A percentile compares a stretch with the other conserved stretches of the same genome.
Evolutionary conservation across 2,113 vertebrate species (phyloP).

Genomic region (Tetraodon nigroviridis): DNA sequence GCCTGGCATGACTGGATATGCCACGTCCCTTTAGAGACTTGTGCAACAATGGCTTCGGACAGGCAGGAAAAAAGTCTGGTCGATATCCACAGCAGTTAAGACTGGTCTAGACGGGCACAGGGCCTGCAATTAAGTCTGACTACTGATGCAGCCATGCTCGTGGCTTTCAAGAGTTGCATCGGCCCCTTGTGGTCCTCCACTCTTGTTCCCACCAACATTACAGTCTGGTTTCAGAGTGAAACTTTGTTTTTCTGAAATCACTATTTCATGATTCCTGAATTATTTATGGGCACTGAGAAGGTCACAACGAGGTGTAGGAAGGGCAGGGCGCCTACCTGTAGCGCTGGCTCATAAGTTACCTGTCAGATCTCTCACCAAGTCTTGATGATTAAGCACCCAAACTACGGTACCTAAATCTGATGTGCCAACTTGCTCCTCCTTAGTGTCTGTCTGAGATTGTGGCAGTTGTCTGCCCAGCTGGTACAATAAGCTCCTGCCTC

Average conservation of each 20-base stretch:
- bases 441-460: conserved; percentile 53
- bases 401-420: conserved; percentile 51
- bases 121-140: neutral
- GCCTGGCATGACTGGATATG: conserved; percentile 9
- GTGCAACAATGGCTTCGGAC: conserved; percentile 10
- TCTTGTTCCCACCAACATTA: neutral
- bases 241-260: conserved; percentile 59
- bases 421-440: conserved; percentile 62
- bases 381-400: conserved; percentile 62
- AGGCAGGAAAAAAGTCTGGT: conserved; percentile 1
- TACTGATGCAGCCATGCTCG: neutral
- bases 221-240: conserved; percentile 3
- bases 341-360: conserved; percentile 65
- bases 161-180: neutral
- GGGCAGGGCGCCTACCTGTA: conserved; percentile 58
- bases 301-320: conserved; percentile 54
- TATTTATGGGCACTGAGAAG: conserved; percentile 69
- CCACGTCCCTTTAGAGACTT: neutral
- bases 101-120: neutral
- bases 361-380: conserved; percentile 51
- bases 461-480: conserved; percentile 41
- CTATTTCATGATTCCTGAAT: conserved; percentile 51
- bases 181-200: neutral
- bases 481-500: conserved; percentile 41
- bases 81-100: neutral